Base-by-base conservation (phyloP, 2,113 vertebrate genomes). In the Ranitomeya variabilis region DNA sequence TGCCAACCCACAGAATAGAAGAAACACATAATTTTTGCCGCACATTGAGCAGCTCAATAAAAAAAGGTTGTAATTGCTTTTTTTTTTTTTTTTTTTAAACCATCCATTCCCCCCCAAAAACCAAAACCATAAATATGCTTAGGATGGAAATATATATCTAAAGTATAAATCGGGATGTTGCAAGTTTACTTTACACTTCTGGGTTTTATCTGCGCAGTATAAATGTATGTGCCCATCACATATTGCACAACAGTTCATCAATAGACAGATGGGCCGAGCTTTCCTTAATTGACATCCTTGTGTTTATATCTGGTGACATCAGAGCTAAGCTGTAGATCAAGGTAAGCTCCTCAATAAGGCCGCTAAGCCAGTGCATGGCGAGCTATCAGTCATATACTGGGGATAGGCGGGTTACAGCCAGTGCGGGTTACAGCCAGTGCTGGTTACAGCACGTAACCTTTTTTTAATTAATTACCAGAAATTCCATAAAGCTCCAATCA, bases 251-350 rank as follows among this genome's bases (percentile, higher is more conserved):
- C 31, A 76, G 31, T 10, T 81, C 16, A 37, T 15, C 12, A 80
- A 19, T 64, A 84, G 74, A 80, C 89, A 87, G 74, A 82, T 82
- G 77, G 6, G 62, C 80, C 69, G 83, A 83, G 23, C 60, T 23
- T 91, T 84, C 31, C 31, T 87, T 71, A 87, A 89, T 85, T 90
- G 87, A 86, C 74, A 88, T 85, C 19, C 13, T 0, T 80, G 90
- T 74, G 87, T 87, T 89, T 74, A 55, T 60, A 18, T 83, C 90
- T 80, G 82, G 80, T 62, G 74, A 80, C 19, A 87, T 76, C 80
- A 64, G 81, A 86, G 88, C 64, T 89, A 84, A 91, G 89, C 89
- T 51, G 80, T 60, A 76, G 81, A 73, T 87, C 0, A 0, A 23
- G 80, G 45, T 67, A 77, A 89, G 82, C n/a, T 90, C 80, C 86